Conservation (phyloP, 2,797 vertebrate genomes). For the Emys orbicularis region DNA sequence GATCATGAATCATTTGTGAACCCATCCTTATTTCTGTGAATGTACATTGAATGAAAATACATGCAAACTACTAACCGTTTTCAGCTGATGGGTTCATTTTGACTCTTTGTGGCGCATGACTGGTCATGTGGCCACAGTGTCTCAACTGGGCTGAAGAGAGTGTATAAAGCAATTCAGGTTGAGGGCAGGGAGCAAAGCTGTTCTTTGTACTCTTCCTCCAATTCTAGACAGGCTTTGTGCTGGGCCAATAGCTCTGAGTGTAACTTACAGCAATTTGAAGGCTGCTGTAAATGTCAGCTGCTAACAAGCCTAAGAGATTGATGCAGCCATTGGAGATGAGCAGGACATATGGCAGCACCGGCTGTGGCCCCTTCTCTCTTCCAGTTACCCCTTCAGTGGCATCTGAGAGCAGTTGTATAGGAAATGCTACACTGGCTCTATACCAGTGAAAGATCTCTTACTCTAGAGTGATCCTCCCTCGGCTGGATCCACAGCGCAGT, state of each 20-base stretch:
- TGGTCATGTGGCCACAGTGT: neutral
- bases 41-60: neutral
- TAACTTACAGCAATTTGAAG: neutral
- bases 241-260: neutral
- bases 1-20: conserved; percentile 7
- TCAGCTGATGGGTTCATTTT: neutral
- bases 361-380: neutral
- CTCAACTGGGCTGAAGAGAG: neutral
- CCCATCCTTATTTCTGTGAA: neutral
- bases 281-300: neutral
- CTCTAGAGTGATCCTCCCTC: neutral
- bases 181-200: neutral
- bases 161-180: neutral
- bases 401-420: neutral
- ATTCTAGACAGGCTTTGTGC: neutral
- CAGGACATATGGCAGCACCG: neutral
- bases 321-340: neutral
- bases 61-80: neutral
- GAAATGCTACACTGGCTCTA: neutral
- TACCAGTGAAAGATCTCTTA: neutral
- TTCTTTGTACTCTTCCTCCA: neutral
- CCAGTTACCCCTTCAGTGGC: neutral
- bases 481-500: neutral
- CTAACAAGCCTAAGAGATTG: neutral
- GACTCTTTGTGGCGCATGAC: neutral